phyloP scores from a whole-genome alignment of 2,797 vertebrate species.

The Remorina albescens region DNA sequence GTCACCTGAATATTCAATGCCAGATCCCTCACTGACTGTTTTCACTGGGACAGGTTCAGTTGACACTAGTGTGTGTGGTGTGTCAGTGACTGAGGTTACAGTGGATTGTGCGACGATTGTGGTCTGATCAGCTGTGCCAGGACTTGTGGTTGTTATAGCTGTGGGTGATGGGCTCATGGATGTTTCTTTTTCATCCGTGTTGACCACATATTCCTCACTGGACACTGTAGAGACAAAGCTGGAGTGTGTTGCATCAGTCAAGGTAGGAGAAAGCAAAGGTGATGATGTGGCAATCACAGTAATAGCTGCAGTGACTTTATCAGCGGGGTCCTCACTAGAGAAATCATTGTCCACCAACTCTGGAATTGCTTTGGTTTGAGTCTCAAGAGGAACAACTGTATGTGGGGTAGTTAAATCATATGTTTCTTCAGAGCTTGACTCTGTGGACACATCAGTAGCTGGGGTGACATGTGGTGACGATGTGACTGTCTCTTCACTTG shows the following conservation, averaged over 20 bases:
- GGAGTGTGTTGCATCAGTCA: constrained; percentile 38
- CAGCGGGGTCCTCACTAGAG: constrained; percentile 2
- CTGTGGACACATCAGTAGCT: constrained; percentile 3
- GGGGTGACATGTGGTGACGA: constrained; percentile 6
- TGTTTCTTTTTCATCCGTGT: constrained; percentile 31
- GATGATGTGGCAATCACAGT: constrained; percentile 45
- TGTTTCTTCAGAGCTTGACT: constrained; percentile 38
- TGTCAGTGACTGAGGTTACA: constrained; percentile 13
- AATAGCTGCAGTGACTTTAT: constrained; percentile 20
- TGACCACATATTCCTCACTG: constrained; percentile 51
- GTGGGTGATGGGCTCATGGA: background rate
- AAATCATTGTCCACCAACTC: background rate
- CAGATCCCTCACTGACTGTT: constrained; percentile 29
- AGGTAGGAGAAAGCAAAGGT: constrained; percentile 33
- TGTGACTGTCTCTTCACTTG: constrained; percentile 33
- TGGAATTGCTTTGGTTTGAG: constrained; percentile 19
- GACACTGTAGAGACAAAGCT: constrained; percentile 21
- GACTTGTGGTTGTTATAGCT: constrained; percentile 3
- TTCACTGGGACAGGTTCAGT: constrained; percentile 21
- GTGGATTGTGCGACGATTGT: constrained; percentile 20
- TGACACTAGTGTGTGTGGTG: constrained; percentile 25
- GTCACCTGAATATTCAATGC: constrained; percentile 38
- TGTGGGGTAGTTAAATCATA: constrained; percentile 27
- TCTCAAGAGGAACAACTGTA: constrained; percentile 12
- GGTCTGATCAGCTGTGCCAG: constrained; percentile 11